phyloP scores from a whole-genome alignment of 2,113 vertebrate species.

The Budorcas taxicolor region DNA sequence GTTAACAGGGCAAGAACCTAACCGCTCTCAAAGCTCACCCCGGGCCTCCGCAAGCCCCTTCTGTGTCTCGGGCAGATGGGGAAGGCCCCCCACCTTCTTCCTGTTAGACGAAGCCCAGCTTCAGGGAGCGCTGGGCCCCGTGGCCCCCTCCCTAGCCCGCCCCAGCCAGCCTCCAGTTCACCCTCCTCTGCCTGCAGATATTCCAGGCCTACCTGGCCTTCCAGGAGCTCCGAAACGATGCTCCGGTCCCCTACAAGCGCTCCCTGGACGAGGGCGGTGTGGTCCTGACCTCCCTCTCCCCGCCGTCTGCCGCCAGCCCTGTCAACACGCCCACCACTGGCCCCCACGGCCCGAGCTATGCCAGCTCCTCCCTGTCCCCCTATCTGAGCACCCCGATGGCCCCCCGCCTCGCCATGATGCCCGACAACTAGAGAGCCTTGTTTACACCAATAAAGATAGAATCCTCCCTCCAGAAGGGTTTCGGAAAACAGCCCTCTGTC shows the following conservation, averaged over 20 bases:
- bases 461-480: constrained; percentile 17
- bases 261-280: constrained; percentile 67
- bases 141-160: neutral
- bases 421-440: constrained; percentile 46
- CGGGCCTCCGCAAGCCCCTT: neutral
- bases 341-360: constrained; percentile 38
- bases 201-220: constrained; percentile 69
- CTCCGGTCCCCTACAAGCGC: constrained; percentile 68
- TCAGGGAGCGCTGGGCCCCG: rapidly evolving
- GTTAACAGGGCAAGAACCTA: neutral
- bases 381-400: constrained; percentile 21
- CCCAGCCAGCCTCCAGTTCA: neutral
- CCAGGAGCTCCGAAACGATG: constrained; percentile 59
- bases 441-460: constrained; percentile 49
- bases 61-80: neutral
- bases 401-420: constrained; percentile 68
- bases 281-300: constrained; percentile 67
- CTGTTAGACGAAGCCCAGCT: neutral
- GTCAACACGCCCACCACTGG: neutral
- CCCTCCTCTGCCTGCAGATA: constrained; percentile 55
- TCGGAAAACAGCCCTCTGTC: neutral
- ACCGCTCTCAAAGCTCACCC: neutral
- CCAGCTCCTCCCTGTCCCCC: constrained; percentile 28
- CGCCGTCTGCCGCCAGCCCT: neutral
- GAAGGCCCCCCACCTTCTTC: neutral